These are phyloP conservation scores for Drosophila silvestris DNA, from an alignment of 2,888 invertebrate genomes.

Conservation along the genomic window DNA sequence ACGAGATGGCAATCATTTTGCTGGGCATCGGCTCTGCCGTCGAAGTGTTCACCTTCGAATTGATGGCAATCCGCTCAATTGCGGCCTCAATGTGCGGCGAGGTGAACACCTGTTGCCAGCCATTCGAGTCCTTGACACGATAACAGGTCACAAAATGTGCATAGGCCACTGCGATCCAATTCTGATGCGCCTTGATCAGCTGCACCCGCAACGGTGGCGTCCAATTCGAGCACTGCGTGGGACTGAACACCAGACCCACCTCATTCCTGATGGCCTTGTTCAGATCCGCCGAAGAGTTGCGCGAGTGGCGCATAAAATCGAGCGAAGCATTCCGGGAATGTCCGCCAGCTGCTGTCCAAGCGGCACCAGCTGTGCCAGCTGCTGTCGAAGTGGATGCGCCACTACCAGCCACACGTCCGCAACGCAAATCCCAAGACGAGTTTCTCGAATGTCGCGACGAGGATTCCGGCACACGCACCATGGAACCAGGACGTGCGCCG, in stretches of 20 bases:
- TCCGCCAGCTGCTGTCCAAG: conserved; percentile 71
- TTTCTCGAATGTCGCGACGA: conserved; percentile 89
- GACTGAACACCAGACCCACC: conserved; percentile 89
- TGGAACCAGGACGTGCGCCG: conserved; percentile 83
- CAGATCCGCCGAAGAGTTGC: conserved; percentile 91
- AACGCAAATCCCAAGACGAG: conserved; percentile 92
- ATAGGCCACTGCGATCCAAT: conserved; percentile 98
- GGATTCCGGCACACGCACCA: conserved; percentile 85
- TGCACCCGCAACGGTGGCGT: conserved; percentile 94
- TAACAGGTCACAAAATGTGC: conserved; percentile 98
- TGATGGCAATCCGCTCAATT: conserved; percentile 96
- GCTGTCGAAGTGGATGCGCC: conserved; percentile 44
- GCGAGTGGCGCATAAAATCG: conserved; percentile 89
- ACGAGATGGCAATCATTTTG: conserved; percentile 94
- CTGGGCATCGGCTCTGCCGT: conserved; percentile 87
- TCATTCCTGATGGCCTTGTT: conserved; percentile 91
- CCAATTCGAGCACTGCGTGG: conserved; percentile 87
- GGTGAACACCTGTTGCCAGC: conserved; percentile 98
- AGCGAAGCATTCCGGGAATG: conserved; percentile 94
- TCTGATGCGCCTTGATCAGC: conserved; percentile 98
- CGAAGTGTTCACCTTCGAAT: conserved; percentile 87
- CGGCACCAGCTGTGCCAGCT: conserved; percentile 46
- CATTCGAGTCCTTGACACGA: conserved; percentile 96
- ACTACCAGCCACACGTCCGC: conserved; percentile 68
- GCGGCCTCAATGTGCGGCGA: conserved; percentile 94